These are phyloP conservation scores for Coendou prehensilis DNA, from an alignment of 2,797 vertebrate genomes.

Conservation along the genomic window DNA sequence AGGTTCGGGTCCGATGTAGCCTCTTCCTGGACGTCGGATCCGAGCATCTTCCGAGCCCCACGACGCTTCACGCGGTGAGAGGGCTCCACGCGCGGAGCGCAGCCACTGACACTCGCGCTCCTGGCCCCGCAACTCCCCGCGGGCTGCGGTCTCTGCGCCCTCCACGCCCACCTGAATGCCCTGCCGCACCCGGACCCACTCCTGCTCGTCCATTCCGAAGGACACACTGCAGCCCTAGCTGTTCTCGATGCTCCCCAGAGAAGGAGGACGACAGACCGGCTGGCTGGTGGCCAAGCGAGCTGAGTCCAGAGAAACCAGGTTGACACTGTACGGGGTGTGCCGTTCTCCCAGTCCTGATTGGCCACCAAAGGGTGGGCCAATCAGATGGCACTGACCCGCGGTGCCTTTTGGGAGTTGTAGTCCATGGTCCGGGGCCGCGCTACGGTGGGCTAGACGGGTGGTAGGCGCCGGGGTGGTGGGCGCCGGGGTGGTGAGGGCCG, in stretches of 20 bases:
- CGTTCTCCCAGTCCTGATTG: constrained; percentile 66
- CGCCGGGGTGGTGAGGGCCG: too few species aligned
- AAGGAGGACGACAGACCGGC: background rate
- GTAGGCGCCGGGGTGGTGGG: too few species aligned
- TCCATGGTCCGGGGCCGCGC: fast-evolving
- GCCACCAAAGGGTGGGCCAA: background rate
- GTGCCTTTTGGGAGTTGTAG: constrained; percentile 85
- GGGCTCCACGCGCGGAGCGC: fast-evolving
- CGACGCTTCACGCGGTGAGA: background rate
- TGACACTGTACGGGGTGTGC: fast-evolving
- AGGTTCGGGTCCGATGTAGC: background rate
- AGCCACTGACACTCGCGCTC: background rate
- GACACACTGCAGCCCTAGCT: constrained; percentile 91
- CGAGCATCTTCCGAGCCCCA: background rate
- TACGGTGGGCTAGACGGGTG: background rate
- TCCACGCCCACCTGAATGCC: constrained; percentile 91
- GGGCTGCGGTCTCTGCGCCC: background rate
- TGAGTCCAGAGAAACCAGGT: background rate
- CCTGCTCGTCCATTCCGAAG: constrained; percentile 94
- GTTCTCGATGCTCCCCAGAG: constrained; percentile 94
- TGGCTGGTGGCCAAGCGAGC: background rate
- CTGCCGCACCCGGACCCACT: constrained; percentile 93
- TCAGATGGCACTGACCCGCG: constrained; percentile 19
- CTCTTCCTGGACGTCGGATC: too few species aligned
- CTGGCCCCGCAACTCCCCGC: background rate